A percentile compares a stretch with the other conserved stretches of the same genome.
These are phyloP conservation scores for Ectemnius continuus DNA, from an alignment of 2,888 invertebrate genomes.

Conservation along the genomic window DNA sequence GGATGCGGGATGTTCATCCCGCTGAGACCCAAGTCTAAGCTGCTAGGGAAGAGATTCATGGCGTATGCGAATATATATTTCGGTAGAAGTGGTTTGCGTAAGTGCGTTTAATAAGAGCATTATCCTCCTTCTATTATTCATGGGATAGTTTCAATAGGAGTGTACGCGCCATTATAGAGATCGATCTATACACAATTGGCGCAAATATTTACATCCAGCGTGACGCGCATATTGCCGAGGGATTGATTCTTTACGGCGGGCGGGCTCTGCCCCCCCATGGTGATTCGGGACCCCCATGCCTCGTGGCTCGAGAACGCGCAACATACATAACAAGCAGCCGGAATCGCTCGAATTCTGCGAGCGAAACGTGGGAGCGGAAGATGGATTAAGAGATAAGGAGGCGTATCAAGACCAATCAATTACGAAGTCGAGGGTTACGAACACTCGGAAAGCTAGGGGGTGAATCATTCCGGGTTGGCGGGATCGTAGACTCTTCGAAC, in stretches of 20 bases:
- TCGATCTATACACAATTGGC: constrained; percentile 68
- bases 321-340: constrained; percentile 51
- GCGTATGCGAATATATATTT: not conserved
- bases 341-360: constrained; percentile 50
- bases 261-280: constrained; percentile 29
- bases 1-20: constrained; percentile 21
- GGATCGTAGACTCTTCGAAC: not conserved
- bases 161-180: constrained; percentile 46
- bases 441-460: constrained; percentile 37
- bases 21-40: not conserved
- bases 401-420: constrained; percentile 77
- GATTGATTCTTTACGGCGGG: constrained; percentile 71
- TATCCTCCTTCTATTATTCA: constrained; percentile 67
- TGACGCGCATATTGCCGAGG: constrained; percentile 59
- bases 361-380: constrained; percentile 63
- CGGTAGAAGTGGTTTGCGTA: not conserved
- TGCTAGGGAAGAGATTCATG: constrained; percentile 25
- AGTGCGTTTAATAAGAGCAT: constrained; percentile 50
- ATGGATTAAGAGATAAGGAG: constrained; percentile 76
- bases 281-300: constrained; percentile 21
- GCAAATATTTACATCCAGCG: constrained; percentile 72
- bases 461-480: constrained; percentile 56
- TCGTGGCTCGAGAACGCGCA: constrained; percentile 38
- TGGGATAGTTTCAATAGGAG: constrained; percentile 53
- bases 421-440: constrained; percentile 71